Conservation (phyloP, 1,140 invertebrate genomes). For the Sipha flava region DNA sequence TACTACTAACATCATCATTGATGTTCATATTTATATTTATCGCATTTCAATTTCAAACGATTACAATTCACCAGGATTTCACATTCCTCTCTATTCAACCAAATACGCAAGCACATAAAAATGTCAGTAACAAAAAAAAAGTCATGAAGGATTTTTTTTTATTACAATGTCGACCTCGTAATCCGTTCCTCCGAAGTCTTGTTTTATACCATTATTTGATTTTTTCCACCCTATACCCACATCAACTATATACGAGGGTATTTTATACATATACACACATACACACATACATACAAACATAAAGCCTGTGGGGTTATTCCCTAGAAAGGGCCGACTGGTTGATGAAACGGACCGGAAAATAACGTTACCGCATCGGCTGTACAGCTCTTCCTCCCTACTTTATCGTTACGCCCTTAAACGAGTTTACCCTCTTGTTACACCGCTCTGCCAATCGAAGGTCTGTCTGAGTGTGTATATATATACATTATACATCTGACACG, state of each 20-base stretch:
- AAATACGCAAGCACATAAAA: background rate
- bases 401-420: slow-evolving; percentile 26
- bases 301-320: slow-evolving; percentile 16
- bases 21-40: background rate
- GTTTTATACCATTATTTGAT: slow-evolving; percentile 27
- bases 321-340: slow-evolving; percentile 18
- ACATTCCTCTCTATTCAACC: background rate
- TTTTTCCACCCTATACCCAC: background rate
- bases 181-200: slow-evolving; percentile 20
- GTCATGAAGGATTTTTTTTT: slow-evolving; percentile 8
- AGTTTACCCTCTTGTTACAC: slow-evolving; percentile 25
- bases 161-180: slow-evolving; percentile 29
- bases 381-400: background rate
- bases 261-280: background rate
- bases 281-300: background rate
- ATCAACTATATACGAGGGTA: background rate
- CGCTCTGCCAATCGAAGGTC: background rate
- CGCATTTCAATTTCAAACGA: background rate
- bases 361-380: slow-evolving; percentile 21
- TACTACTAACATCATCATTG: background rate
- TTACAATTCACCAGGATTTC: background rate
- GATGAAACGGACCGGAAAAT: slow-evolving; percentile 33
- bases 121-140: background rate
- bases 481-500: background rate
- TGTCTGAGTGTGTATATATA: no score